A percentile compares a stretch with the other conserved stretches of the same genome.
Conservation (phyloP, 1,140 invertebrate genomes). For the Aphis craccivora region DNA sequence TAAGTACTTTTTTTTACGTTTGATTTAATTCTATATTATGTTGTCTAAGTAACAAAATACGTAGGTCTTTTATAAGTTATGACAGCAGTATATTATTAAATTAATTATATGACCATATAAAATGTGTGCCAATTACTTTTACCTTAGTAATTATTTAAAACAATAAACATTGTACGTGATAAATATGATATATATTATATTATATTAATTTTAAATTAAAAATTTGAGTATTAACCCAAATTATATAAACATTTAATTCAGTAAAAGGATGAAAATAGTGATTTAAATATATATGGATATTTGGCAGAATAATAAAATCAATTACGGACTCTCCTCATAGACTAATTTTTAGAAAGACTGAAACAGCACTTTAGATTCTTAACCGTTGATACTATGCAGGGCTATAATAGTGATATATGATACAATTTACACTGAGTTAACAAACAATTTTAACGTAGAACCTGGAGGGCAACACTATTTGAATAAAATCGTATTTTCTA, state of each 20-base stretch:
- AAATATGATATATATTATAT: not conserved
- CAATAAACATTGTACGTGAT: too few relatives aligned
- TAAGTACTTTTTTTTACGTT: too few relatives aligned
- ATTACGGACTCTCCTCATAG: not conserved
- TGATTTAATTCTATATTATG: not conserved
- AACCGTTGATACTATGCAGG: not conserved
- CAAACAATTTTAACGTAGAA: fast-evolving
- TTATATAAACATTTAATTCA: not conserved
- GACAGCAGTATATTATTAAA: too few relatives aligned
- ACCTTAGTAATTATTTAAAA: too few relatives aligned
- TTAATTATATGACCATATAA: not conserved
- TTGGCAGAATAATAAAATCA: not conserved
- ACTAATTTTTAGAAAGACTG: not conserved
- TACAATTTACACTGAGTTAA: not conserved
- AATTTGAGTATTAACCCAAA: not conserved
- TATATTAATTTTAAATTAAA: not conserved
- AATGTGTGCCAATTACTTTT: not conserved
- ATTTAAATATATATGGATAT: not conserved
- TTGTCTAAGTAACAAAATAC: not conserved
- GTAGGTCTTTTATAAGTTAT: too few relatives aligned
- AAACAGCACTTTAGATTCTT: not conserved
- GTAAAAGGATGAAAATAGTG: not conserved
- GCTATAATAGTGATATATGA: not conserved
- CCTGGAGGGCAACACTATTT: not conserved
- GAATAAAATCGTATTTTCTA: not conserved